Evolutionary conservation across 2,888 invertebrate species (phyloP), one percentile per base, ranked within the genome.

Genomic region (Hylaea fasciaria): DNA sequence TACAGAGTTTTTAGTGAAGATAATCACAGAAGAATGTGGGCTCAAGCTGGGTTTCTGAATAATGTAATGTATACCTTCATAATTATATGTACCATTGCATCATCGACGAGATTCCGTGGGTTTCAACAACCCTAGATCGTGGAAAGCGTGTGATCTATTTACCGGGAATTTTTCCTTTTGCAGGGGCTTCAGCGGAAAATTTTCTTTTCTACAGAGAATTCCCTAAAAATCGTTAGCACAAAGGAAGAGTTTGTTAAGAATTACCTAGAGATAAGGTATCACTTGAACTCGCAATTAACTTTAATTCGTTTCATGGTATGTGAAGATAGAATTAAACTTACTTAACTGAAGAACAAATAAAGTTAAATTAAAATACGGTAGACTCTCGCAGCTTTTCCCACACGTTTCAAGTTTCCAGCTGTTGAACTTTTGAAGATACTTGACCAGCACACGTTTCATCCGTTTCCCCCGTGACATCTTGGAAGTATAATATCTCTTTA

Each of bases 191-290:
- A 44, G 57, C 44, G 48, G 52, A 61, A 61, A 58, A 57, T 62
- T 61, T 48, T 22, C 52, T 37, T 47, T 39, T 39, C 46, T 32
- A 48, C 32, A 35, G 44, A 52, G 46, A 66, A 48, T 56, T 46
- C 56, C 47, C 56, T 60, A 57, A 55, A 58, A 65, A 63, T 60
- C 32, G 32, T 54, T 46, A 35, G 35, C 49, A 61, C 61, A 57
- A 65, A 62, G 59, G 49, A 55, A 39, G 52, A 46, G 51, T 57
- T 62, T 52, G 46, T 53, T 53, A 44, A 54, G 50, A 44, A 54
- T 57, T 64, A 60, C 32, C 32, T 45, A 40, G 22, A 53, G 51
- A 54, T 52, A 47, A 45, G 57, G 32, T 32, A 58, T 48, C 52
- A 37, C 41, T 52, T 52, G 28, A 46, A 53, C 16, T 9, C 28